Evolutionary conservation across 2,113 vertebrate species (phyloP).

Genomic region (Pseudolaguvia tuberculata): DNA sequence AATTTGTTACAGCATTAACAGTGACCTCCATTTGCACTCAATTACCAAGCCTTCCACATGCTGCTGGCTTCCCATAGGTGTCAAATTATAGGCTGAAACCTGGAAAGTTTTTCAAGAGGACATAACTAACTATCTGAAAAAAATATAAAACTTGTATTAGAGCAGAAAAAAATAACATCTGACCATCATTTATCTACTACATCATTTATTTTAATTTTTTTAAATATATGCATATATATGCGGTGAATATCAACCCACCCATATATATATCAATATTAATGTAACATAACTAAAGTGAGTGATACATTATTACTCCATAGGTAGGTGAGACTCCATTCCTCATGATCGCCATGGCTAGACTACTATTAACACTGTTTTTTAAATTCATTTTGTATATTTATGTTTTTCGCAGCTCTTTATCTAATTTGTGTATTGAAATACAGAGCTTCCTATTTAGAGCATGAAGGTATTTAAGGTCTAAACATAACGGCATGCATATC

Average conservation of each 20-base stretch:
- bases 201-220: no score
- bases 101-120: not conserved
- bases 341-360: not conserved
- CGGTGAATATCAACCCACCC: no score
- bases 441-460: slow-evolving; percentile 33
- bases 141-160: not conserved
- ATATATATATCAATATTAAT: no score
- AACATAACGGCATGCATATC: slow-evolving; percentile 53
- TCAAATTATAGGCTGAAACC: not conserved
- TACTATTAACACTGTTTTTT: no score
- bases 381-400: not conserved
- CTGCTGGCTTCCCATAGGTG: slow-evolving; percentile 10
- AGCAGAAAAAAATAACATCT: not conserved
- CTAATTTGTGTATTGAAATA: slow-evolving; percentile 24
- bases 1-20: slow-evolving; percentile 25
- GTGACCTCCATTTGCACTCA: slow-evolving; percentile 31
- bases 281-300: not conserved
- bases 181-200: not conserved
- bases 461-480: slow-evolving; percentile 58
- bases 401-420: slow-evolving; percentile 22
- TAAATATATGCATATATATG: no score
- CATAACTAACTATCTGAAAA: not conserved
- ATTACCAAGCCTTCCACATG: slow-evolving; percentile 19
- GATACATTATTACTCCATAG: no score
- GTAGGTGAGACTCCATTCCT: no score